Base-by-base conservation (phyloP, 1,140 invertebrate genomes). In the Drosophila quadrilineata region DNA sequence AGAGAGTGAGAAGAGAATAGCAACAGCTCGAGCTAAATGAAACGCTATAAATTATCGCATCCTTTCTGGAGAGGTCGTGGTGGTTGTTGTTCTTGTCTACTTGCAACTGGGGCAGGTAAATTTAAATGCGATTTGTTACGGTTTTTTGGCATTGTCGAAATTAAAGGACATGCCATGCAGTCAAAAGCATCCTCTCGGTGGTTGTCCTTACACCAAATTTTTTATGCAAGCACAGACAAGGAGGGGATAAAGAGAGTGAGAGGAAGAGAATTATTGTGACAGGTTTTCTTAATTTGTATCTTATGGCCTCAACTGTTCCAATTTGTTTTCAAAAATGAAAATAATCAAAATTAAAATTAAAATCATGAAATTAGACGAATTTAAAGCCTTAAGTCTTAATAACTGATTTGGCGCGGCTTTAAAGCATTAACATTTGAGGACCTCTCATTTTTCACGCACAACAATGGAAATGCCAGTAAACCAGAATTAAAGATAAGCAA, bases 91-190 rank as follows among this genome's bases (percentile, higher is more conserved):
- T 6, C 24, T 35, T 49, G 59, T 29, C 38, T 9, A 40, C 35
- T 22, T 6, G 12, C 21, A 41, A 26, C 43, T 40, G 24, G 45
- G 56, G 66, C 85, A 88, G 86, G 86, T 88, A 88, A 82, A 88
- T 88, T 88, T 71, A 75, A 88, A 82, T 77, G 75, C 86, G 73
- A 88, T 88, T 88, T 86, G 85, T 77, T 77, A 86, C 86, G 86
- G 86, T 88, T 88, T n/a, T n/a, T 76, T 71, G 63, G 60, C 74
- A 74, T 73, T 74, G 76, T 80, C 62, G 64, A 82, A 84, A 66
- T 84, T 72, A 60, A 73, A 73, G 54, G 45, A 62, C 63, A 62
- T 62, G 35, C 46, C 8, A 21, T n/a, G n/a, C n/a, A n/a, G n/a
- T n/a, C n/a, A n/a, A n/a, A n/a, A n/a, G 12, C 3, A 21, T 10